Evolutionary conservation across 2,888 invertebrate genomes (phyloP).

Genomic region (Platerodrilus igneus): DNA sequence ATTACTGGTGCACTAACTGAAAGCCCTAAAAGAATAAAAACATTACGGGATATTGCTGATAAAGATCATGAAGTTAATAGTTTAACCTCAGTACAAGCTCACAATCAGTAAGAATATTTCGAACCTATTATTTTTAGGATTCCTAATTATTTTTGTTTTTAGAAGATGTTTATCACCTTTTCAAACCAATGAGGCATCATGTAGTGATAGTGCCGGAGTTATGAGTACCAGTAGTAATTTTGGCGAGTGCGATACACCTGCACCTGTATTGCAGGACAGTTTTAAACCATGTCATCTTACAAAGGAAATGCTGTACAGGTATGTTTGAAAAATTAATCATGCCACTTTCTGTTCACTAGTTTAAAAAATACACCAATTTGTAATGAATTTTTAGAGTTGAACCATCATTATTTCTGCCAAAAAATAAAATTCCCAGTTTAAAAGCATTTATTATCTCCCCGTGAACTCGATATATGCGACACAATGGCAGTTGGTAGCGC

Average conservation of each 20-base stretch:
- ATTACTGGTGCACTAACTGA: slow-evolving; percentile 56
- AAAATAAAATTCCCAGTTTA: too few relatives aligned
- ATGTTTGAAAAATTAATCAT: slow-evolving; percentile 21
- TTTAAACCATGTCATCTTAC: slow-evolving; percentile 56
- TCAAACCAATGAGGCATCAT: slow-evolving; percentile 54
- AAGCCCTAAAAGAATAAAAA: slow-evolving; percentile 41
- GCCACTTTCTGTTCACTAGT: too few relatives aligned
- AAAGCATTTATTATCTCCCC: too few relatives aligned
- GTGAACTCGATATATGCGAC: too few relatives aligned
- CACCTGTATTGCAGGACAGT: slow-evolving; percentile 45
- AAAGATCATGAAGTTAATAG: slow-evolving; percentile 45
- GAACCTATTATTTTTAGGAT: slow-evolving; percentile 14
- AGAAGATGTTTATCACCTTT: slow-evolving; percentile 47
- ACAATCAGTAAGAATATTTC: slow-evolving; percentile 21
- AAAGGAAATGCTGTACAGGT: slow-evolving; percentile 55
- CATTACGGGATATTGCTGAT: slow-evolving; percentile 42
- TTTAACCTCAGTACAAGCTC: slow-evolving; percentile 32
- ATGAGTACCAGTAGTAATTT: slow-evolving; percentile 57
- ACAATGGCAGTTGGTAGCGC: too few relatives aligned
- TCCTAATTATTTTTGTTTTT: slow-evolving; percentile 19
- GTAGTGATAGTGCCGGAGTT: slow-evolving; percentile 59
- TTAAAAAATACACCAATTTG: too few relatives aligned
- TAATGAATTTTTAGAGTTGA: too few relatives aligned
- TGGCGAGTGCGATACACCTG: slow-evolving; percentile 51
- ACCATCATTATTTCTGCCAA: too few relatives aligned